Base-by-base conservation (phyloP, 1,140 invertebrate genomes). In the Venustaconcha ellipsiformis region DNA sequence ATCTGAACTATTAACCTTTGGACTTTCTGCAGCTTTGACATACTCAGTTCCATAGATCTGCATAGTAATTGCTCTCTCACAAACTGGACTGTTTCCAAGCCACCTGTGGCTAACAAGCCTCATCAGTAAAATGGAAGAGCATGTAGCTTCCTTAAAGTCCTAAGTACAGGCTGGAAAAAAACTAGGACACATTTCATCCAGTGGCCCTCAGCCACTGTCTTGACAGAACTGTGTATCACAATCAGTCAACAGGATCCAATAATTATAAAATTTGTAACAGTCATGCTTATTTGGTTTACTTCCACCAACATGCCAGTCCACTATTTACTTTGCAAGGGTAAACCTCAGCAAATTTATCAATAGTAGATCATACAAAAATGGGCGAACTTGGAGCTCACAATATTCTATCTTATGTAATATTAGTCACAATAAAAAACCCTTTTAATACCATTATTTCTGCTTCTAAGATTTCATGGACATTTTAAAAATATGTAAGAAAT, bases 201-300 rank as follows among this genome's bases (percentile, higher is more conserved):
- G 80, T 80, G 0, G 62, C 67, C 20, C 62, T 48, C n/a, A 56
- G 55, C 13, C 74, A n/a, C n/a, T 23, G 67, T 30, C 60, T 79
- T 77, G 59, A 82, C 80, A 18, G 67, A 66, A 48, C 74, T 76
- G 62, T 83, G 80, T 12, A 82, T 18, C 8, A 66, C 69, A 58
- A 82, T 80, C 14, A 83, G 63, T 13, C 80, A 76, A 77, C 82
- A 83, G 12, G 69, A 64, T 1, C 80, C 76, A 58, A 83, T 64
- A 60, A 82, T 71, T 13, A 83, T 15, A 17, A 82, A 17, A 17
- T 30, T 37, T 13, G 30, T 57, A 12, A 69, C 65, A 70, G 0
- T 65, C 60, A 23, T 23, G 23, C 23, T 23, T 23, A 23, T 23
- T 23, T 23, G 23, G 23, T 23, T 23, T 23, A 23, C 23, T 23